phyloP scores from a whole-genome alignment of 2,888 invertebrate genomes.

The Microctonus aethiopoides region DNA sequence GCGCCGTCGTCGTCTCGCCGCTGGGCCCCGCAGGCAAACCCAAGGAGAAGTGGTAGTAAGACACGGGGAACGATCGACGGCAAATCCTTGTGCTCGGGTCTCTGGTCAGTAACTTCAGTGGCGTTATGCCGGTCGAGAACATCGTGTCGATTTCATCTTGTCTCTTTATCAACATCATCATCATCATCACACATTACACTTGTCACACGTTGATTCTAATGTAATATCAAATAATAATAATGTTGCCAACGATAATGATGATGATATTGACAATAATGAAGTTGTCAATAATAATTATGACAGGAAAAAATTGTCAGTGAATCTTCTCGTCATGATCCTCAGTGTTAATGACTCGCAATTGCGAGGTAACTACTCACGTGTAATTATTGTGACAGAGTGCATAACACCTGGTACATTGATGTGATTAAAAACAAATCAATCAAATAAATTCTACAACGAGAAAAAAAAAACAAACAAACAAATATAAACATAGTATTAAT shows the following conservation, averaged over 20 bases:
- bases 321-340: conserved; percentile 2
- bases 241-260: not conserved
- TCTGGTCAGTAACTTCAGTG: conserved; percentile 36
- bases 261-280: not conserved
- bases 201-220: not conserved
- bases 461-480: conserved; percentile 4
- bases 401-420: not conserved
- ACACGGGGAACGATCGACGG: conserved; percentile 26
- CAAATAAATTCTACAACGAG: not conserved
- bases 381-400: not conserved
- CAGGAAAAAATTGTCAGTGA: not conserved
- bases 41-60: conserved; percentile 35
- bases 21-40: conserved; percentile 7
- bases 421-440: not conserved
- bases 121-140: conserved; percentile 32
- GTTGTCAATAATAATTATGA: not conserved
- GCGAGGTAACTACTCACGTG: conserved; percentile 1
- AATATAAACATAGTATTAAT: not conserved
- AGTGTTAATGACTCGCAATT: not conserved
- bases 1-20: conserved; percentile 30
- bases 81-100: conserved; percentile 29
- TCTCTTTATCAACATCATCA: not conserved
- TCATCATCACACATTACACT: not conserved
- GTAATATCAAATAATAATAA: not conserved
- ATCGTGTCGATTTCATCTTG: conserved; percentile 7